These are phyloP conservation scores for Cerceris ruficornis DNA, from an alignment of 2,888 invertebrate species.

Conservation along the genomic window DNA sequence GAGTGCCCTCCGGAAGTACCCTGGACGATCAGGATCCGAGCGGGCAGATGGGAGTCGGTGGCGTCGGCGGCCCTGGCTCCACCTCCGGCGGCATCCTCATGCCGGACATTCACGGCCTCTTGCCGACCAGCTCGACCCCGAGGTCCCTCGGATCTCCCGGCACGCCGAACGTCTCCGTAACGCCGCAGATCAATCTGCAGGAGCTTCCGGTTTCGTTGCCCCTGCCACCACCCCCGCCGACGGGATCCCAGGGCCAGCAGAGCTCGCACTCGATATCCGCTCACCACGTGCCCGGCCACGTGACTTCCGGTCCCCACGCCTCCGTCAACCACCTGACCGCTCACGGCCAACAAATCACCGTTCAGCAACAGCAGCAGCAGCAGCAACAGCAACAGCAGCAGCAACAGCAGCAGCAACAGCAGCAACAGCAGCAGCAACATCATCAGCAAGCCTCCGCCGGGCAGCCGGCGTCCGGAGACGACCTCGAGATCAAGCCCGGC, in stretches of 20 bases:
- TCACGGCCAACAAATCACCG: slow-evolving; percentile 74
- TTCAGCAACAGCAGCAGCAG: slow-evolving; percentile 71
- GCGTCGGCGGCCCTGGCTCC: not conserved
- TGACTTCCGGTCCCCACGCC: slow-evolving; percentile 76
- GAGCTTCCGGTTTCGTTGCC: slow-evolving; percentile 79
- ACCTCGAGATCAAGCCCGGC: slow-evolving; percentile 96
- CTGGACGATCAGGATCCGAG: slow-evolving; percentile 74
- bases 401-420: slow-evolving; percentile 71
- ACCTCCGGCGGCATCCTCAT: slow-evolving; percentile 63
- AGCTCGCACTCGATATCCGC: slow-evolving; percentile 80
- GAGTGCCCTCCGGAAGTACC: slow-evolving; percentile 76
- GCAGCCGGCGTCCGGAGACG: slow-evolving; percentile 83
- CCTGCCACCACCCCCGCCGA: slow-evolving; percentile 74
- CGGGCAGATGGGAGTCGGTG: too few relatives aligned
- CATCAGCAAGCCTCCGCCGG: slow-evolving; percentile 64
- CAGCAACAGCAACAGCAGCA: slow-evolving; percentile 72
- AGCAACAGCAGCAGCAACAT: slow-evolving; percentile 70
- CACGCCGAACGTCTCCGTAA: slow-evolving; percentile 78
- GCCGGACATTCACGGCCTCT: slow-evolving; percentile 73
- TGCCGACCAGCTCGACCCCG: slow-evolving; percentile 74
- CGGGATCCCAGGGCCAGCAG: slow-evolving; percentile 78
- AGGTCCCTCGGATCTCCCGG: slow-evolving; percentile 78
- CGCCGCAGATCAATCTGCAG: slow-evolving; percentile 80
- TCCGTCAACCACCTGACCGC: slow-evolving; percentile 76
- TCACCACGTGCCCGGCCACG: slow-evolving; percentile 80